Conservation (phyloP, 2,797 vertebrate species). For the Nasua narica region DNA sequence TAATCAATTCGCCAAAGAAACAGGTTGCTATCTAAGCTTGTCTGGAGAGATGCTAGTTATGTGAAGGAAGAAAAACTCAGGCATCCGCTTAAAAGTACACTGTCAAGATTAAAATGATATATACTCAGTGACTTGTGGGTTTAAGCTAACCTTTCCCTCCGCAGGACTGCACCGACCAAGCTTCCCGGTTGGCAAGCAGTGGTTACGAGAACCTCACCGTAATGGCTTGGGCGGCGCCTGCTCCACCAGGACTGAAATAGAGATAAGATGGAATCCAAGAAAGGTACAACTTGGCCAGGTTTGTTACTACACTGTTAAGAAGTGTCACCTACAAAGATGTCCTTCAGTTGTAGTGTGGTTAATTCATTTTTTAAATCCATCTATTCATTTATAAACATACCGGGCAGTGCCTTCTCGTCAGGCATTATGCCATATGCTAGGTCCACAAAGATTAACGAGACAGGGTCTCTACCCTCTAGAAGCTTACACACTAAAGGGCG, state of each 20-base stretch:
- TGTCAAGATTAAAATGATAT: slow-evolving; percentile 22
- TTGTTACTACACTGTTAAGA: not conserved
- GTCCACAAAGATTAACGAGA: not conserved
- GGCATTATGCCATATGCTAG: not conserved
- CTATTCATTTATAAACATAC: not conserved
- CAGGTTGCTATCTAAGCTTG: slow-evolving; percentile 55
- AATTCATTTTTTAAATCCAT: not conserved
- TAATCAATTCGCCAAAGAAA: slow-evolving; percentile 76
- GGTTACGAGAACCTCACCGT: not conserved
- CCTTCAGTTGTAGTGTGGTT: not conserved
- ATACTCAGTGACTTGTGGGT: not conserved
- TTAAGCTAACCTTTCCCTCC: not conserved
- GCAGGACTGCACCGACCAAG: not conserved
- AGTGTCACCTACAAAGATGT: not conserved
- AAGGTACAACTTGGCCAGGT: not conserved
- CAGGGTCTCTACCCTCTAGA: not conserved
- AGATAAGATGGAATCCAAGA: not conserved
- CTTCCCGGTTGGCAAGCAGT: not conserved
- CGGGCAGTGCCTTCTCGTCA: not conserved
- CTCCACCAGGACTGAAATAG: not conserved
- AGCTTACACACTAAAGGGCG: not conserved
- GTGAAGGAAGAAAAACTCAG: slow-evolving; percentile 54
- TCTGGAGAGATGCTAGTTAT: slow-evolving; percentile 65
- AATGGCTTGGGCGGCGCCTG: not conserved
- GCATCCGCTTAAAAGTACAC: slow-evolving; percentile 7